phyloP scores from a whole-genome alignment of 2,797 vertebrate species.

The Channa striata region DNA sequence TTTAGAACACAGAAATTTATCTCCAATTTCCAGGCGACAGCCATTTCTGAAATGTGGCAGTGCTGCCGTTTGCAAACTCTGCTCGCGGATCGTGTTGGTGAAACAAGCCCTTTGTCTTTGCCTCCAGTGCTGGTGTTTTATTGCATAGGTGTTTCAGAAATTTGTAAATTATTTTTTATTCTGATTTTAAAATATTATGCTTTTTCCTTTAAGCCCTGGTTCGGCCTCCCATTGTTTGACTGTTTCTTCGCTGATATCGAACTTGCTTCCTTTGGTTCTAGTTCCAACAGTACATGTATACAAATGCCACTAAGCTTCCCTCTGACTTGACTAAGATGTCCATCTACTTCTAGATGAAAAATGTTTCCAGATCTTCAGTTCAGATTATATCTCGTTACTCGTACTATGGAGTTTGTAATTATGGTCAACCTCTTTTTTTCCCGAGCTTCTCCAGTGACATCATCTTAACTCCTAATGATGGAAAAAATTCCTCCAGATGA shows the following conservation, averaged over 20 bases:
- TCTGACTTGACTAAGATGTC: too few relatives aligned
- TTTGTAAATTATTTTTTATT: neutral
- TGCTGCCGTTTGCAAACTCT: neutral
- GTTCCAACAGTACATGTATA: too few relatives aligned
- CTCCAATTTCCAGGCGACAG: neutral
- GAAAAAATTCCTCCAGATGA: too few relatives aligned
- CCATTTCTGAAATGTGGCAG: neutral
- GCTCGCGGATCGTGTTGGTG: neutral
- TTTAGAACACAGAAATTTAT: neutral
- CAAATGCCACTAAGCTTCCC: too few relatives aligned
- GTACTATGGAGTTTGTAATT: too few relatives aligned
- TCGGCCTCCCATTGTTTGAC: neutral
- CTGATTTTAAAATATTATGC: neutral
- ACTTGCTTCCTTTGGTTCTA: neutral
- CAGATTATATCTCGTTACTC: too few relatives aligned
- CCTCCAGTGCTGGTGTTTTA: neutral
- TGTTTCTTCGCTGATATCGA: too few relatives aligned
- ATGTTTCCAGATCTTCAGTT: too few relatives aligned
- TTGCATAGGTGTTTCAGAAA: neutral
- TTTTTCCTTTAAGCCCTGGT: neutral
- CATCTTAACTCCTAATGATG: too few relatives aligned
- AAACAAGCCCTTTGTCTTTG: neutral
- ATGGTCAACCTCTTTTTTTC: too few relatives aligned
- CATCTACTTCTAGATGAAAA: too few relatives aligned
- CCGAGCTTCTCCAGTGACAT: too few relatives aligned